Conservation (phyloP, 2,888 invertebrate genomes). For the Ashinkailepas kermadecensis region DNA sequence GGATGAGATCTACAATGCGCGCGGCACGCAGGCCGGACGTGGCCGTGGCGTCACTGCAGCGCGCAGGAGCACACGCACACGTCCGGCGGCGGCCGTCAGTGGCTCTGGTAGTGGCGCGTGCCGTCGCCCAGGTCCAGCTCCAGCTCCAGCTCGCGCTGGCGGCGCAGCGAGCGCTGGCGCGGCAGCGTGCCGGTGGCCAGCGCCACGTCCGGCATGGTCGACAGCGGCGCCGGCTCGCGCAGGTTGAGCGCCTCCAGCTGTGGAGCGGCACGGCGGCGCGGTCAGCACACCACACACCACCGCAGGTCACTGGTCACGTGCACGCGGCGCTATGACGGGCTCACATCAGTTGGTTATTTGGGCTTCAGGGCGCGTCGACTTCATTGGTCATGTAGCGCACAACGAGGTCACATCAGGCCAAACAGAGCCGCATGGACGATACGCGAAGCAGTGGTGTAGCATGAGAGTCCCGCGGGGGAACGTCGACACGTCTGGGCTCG, state of each 20-base stretch:
- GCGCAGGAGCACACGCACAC: conserved; percentile 18
- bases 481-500: too few relatives aligned
- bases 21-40: not conserved
- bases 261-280: not conserved
- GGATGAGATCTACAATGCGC: conserved; percentile 18
- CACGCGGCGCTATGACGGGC: too few relatives aligned
- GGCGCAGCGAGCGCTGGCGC: conserved; percentile 28
- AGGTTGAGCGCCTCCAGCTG: conserved; percentile 23
- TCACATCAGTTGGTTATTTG: too few relatives aligned
- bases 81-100: conserved; percentile 16
- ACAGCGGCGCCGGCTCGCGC: conserved; percentile 16
- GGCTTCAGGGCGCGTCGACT: too few relatives aligned
- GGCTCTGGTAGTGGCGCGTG: conserved; percentile 30
- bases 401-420: too few relatives aligned
- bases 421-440: too few relatives aligned
- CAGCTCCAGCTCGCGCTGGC: conserved; percentile 25
- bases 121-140: conserved; percentile 33
- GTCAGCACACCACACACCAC: not conserved
- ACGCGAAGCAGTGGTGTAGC: too few relatives aligned
- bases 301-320: too few relatives aligned
- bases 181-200: conserved; percentile 23
- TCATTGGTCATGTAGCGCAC: too few relatives aligned
- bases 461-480: too few relatives aligned
- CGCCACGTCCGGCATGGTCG: conserved; percentile 24
- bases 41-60: not conserved